Base-by-base conservation (phyloP, 2,113 vertebrate genomes). In the Pholis gunnellus region DNA sequence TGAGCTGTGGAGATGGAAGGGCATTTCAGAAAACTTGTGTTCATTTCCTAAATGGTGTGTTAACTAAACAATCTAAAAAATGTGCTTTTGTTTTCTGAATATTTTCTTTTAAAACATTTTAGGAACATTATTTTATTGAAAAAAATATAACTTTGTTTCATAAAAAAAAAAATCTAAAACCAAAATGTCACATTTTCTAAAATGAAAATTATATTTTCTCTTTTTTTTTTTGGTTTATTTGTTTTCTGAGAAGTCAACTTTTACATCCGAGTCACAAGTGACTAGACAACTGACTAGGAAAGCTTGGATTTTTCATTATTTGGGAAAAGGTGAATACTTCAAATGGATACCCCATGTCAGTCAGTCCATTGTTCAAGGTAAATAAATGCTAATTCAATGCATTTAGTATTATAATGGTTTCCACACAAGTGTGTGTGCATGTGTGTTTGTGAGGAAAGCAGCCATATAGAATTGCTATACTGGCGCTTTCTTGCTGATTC, bases 401-500 rank as follows among this genome's bases (percentile, higher is more conserved):
- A 59, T 48, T 46, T 57, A 7, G 6, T 48, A 25, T 6, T 22
- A 2, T 8, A 29, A 17, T 13, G 29, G 40, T 68, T 78, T 73
- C 36, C 38, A 54, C 38, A 50, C 34, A 71, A 63, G 42, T 73
- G 57, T 31, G 46, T 69, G 34, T 66, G 72, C 6, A 20, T 73
- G 38, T 31, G 36, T 40, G 36, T 60, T 18, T 68, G n/a, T 59
- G 36, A 17, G 34, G 18, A 18, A 8, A 31, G 31, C 52, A 57
- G 40, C 46, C 38, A 18, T 75, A 57, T 38, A 67, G 61, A 65
- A 44, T 73, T 68, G 25, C 57, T 56, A 13, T n/a, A 52, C n/a
- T 56, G 29, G 15, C 1, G 0, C 14, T 63, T 78, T 20, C 13
- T 18, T 63, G 72, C 75, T 69, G 78, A 87, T 61, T 79, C 46